These are phyloP conservation scores for Bostrychus sinensis DNA, from an alignment of 2,113 vertebrate genomes.

Conservation along the genomic window DNA sequence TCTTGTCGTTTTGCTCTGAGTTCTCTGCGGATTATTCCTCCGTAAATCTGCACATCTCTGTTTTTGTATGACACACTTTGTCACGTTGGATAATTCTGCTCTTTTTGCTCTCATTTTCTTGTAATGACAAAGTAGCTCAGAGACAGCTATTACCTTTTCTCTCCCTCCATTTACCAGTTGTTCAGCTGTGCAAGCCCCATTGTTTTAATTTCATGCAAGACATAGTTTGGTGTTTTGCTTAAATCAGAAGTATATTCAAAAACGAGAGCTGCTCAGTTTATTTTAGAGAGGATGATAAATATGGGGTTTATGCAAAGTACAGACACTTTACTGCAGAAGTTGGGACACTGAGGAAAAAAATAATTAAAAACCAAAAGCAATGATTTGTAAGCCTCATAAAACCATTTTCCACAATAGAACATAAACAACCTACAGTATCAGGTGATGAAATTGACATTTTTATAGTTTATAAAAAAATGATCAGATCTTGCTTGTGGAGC, in stretches of 20 bases:
- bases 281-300: slow-evolving; percentile 24
- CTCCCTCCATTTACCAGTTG: slow-evolving; percentile 67
- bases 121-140: slow-evolving; percentile 53
- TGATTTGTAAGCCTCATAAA: no score
- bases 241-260: slow-evolving; percentile 62
- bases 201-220: slow-evolving; percentile 78
- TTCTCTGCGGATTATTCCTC: slow-evolving; percentile 29
- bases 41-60: slow-evolving; percentile 44
- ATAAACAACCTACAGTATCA: no score
- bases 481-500: no score
- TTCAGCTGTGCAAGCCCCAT: slow-evolving; percentile 63
- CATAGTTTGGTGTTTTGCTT: slow-evolving; percentile 59
- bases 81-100: slow-evolving; percentile 35
- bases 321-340: slow-evolving; percentile 19
- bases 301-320: slow-evolving; percentile 35
- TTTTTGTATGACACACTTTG: slow-evolving; percentile 45
- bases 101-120: slow-evolving; percentile 52
- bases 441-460: no score
- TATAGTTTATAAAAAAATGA: no score
- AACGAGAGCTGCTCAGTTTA: slow-evolving; percentile 40
- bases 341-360: no score
- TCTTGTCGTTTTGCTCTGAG: slow-evolving; percentile 22
- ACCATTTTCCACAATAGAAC: no score
- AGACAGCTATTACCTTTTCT: slow-evolving; percentile 60
- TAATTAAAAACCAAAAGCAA: no score